These are phyloP conservation scores for Alfaro cultratus DNA, from an alignment of 2,797 vertebrate genomes.

Conservation along the genomic window DNA sequence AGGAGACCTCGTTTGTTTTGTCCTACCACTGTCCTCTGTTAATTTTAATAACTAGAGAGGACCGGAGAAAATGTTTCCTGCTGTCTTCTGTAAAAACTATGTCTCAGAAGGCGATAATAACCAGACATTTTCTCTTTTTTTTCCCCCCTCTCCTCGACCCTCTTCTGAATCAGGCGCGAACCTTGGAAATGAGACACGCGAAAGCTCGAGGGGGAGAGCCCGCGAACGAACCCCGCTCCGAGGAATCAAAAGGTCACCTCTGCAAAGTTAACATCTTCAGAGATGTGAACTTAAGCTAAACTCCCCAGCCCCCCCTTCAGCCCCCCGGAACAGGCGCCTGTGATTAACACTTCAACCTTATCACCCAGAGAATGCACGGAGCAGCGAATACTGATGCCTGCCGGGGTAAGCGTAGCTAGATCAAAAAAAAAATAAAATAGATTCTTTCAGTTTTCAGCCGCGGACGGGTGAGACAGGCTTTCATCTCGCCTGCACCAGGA, in stretches of 20 bases:
- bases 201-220: slow-evolving; percentile 16
- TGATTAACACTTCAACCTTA: slow-evolving; percentile 61
- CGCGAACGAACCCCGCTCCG: slow-evolving; percentile 26
- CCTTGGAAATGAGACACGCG: slow-evolving; percentile 38
- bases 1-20: neutral
- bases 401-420: slow-evolving; percentile 27
- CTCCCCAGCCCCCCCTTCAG: neutral
- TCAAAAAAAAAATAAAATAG: slow-evolving; percentile 7
- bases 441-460: slow-evolving; percentile 57
- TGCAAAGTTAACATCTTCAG: slow-evolving; percentile 18
- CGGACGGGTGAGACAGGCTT: slow-evolving; percentile 55
- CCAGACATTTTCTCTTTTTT: slow-evolving; percentile 46
- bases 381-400: slow-evolving; percentile 40
- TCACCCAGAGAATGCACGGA: slow-evolving; percentile 14
- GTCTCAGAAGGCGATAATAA: slow-evolving; percentile 69
- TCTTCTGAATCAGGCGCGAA: slow-evolving; percentile 60
- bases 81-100: slow-evolving; percentile 16
- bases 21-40: slow-evolving; percentile 9
- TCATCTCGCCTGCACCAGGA: slow-evolving; percentile 54
- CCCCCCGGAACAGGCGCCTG: slow-evolving; percentile 8
- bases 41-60: slow-evolving; percentile 20
- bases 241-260: slow-evolving; percentile 35
- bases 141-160: neutral
- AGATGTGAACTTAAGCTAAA: slow-evolving; percentile 34
- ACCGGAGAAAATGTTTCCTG: neutral